Conservation (phyloP, 64 coral and sea anemone species). For the Pocillopora damicornis region DNA sequence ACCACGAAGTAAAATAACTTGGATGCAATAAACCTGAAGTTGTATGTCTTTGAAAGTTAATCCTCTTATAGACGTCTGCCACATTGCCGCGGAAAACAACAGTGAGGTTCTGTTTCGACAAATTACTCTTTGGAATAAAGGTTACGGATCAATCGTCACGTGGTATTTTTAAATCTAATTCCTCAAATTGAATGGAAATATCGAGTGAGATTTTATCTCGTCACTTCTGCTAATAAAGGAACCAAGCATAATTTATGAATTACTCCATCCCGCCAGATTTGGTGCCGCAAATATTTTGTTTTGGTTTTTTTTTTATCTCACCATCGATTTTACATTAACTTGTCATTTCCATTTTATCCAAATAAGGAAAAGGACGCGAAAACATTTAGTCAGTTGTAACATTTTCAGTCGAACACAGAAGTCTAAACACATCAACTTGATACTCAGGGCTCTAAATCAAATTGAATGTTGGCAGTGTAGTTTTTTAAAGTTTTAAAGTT, state of each 20-base stretch:
- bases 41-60: not conserved
- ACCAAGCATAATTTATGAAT: constrained; percentile 11
- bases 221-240: not conserved
- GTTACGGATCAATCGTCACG: not conserved
- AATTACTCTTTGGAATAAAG: not conserved
- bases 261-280: not conserved
- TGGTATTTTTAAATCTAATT: not conserved
- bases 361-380: constrained; percentile 17
- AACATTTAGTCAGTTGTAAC: not conserved
- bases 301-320: not conserved
- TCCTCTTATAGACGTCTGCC: not conserved
- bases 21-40: too few species aligned
- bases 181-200: not conserved
- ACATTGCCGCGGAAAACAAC: not conserved
- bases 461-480: not conserved
- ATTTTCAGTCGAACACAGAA: not conserved
- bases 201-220: not conserved
- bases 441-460: not conserved
- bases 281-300: not conserved
- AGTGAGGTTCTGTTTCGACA: not conserved
- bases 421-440: constrained; percentile 7
- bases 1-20: not conserved
- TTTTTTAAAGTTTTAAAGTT: not conserved
- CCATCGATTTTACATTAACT: constrained; percentile 17
- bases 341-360: not conserved